phyloP scores from a whole-genome alignment of 2,888 invertebrate genomes.

The Cephus sareptanus region DNA sequence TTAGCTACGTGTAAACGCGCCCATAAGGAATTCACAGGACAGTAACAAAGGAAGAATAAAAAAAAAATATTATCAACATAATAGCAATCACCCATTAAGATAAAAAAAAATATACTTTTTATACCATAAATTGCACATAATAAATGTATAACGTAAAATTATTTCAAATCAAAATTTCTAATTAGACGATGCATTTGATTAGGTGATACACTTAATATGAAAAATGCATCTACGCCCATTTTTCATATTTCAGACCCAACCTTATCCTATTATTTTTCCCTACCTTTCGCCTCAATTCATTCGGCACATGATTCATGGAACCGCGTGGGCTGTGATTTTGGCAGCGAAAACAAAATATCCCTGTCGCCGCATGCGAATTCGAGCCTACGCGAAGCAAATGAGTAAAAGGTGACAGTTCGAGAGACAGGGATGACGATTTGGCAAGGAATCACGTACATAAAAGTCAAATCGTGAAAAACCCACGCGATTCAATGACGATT shows the following conservation, averaged over 20 bases:
- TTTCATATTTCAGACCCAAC: background rate
- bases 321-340: background rate
- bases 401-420: background rate
- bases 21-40: background rate
- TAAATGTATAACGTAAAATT: no score
- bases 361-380: background rate
- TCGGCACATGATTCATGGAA: background rate
- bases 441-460: background rate
- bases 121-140: background rate
- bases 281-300: constrained; percentile 6
- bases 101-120: no score
- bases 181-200: no score
- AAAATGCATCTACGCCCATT: background rate
- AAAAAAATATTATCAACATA: background rate
- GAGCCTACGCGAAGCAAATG: constrained; percentile 1
- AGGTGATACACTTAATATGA: no score
- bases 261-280: background rate
- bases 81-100: background rate
- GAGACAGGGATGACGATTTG: background rate
- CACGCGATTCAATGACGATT: constrained; percentile 32
- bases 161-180: no score
- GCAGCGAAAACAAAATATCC: background rate
- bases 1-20: background rate
- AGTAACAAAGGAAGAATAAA: background rate
- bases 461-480: background rate